Conservation (phyloP, 2,888 invertebrate species). For the Tetragonula carbonaria region DNA sequence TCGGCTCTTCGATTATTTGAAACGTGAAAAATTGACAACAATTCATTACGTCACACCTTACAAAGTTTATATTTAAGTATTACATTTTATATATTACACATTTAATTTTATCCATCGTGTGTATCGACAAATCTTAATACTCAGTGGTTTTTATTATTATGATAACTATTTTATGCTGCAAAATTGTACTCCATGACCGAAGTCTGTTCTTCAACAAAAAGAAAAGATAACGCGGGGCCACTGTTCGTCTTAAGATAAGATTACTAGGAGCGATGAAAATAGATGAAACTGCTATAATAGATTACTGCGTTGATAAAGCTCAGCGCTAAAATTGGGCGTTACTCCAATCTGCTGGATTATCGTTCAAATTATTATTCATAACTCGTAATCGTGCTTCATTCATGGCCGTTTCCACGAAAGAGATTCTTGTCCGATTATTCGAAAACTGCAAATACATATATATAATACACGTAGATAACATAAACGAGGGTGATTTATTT, state of each 20-base stretch:
- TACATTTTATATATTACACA: too few relatives aligned
- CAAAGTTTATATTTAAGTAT: too few relatives aligned
- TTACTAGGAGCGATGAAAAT: background rate
- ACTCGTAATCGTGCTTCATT: background rate
- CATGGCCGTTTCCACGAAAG: background rate
- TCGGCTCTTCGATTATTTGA: background rate
- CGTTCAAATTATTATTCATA: background rate
- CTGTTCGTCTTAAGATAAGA: background rate
- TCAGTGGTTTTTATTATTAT: too few relatives aligned
- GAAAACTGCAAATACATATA: background rate
- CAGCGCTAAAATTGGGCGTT: background rate
- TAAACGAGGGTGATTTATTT: background rate
- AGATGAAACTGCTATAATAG: background rate
- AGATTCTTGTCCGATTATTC: background rate
- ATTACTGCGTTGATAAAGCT: background rate
- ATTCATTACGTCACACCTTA: background rate
- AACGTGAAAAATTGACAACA: background rate
- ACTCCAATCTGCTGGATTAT: background rate
- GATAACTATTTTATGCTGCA: too few relatives aligned
- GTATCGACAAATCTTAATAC: too few relatives aligned
- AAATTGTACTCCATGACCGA: too few relatives aligned
- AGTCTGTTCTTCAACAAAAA: too few relatives aligned
- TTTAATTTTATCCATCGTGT: too few relatives aligned
- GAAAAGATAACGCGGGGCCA: too few relatives aligned
- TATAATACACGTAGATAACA: too few relatives aligned